Conservation (phyloP, 64 coral and sea anemone genomes). For the Astreopora myriophthalma region DNA sequence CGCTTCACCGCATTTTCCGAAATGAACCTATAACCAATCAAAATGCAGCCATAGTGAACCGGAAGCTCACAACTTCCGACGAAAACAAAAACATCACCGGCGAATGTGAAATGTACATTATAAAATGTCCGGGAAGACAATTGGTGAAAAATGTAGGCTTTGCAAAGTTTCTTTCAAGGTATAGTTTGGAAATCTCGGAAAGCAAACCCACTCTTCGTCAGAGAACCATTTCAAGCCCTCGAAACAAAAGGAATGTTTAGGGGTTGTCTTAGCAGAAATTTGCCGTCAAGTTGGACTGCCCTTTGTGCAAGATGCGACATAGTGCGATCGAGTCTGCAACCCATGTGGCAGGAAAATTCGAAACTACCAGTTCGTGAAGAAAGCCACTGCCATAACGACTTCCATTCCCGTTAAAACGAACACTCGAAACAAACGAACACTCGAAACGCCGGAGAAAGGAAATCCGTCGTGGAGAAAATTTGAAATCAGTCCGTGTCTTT, state of each 20-base stretch:
- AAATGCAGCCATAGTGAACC: background rate
- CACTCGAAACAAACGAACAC: background rate
- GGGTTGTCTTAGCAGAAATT: background rate
- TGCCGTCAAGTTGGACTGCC: constrained; percentile 1
- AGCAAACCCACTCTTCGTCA: background rate
- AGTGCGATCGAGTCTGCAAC: constrained; percentile 19
- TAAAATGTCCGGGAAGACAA: background rate
- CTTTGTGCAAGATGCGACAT: background rate
- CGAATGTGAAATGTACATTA: too few species aligned
- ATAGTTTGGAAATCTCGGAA: background rate
- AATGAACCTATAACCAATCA: constrained; percentile 11
- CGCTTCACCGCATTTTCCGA: background rate
- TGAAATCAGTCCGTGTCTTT: background rate
- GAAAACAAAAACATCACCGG: background rate
- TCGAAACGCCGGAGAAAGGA: background rate
- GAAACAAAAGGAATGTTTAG: constrained; percentile 7
- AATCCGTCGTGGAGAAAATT: background rate
- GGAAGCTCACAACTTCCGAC: background rate
- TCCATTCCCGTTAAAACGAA: background rate
- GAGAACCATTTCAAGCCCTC: constrained; percentile 16
- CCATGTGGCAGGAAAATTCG: constrained; percentile 16
- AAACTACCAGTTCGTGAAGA: background rate
- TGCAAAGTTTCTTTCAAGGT: constrained; percentile 18
- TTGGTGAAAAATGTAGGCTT: background rate
- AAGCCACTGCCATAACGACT: background rate